Percentiles rank a stretch among this genome's conserved stretches.
These are phyloP conservation scores for Hybognathus amarus DNA, from an alignment of 2,797 vertebrate species.

Conservation along the genomic window DNA sequence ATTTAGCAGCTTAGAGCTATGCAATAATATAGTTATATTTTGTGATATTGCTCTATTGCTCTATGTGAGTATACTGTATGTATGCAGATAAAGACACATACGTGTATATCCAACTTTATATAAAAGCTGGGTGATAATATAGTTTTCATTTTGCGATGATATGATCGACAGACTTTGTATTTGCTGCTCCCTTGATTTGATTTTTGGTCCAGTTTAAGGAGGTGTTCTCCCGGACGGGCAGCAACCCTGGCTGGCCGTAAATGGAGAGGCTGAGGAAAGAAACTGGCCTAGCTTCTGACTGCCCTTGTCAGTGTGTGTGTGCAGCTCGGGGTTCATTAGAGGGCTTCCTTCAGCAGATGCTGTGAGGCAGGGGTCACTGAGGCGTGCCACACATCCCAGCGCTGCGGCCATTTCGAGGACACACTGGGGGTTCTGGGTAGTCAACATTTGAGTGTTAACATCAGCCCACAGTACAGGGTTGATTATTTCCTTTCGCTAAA, in stretches of 20 bases:
- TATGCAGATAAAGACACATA: neutral
- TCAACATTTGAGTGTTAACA: slow-evolving; percentile 14
- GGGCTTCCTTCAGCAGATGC: slow-evolving; percentile 75
- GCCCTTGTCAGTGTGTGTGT: slow-evolving; percentile 70
- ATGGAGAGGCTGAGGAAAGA: slow-evolving; percentile 59
- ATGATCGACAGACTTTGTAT: neutral
- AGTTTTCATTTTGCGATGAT: neutral
- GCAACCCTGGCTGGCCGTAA: slow-evolving; percentile 28
- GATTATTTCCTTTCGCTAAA: slow-evolving; percentile 11
- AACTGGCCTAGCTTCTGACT: slow-evolving; percentile 75
- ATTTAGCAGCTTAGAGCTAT: no score
- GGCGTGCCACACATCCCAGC: slow-evolving; percentile 57
- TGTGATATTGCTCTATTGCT: no score
- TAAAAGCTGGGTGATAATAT: neutral
- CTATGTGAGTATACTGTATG: no score
- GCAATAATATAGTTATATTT: no score
- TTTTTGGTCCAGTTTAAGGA: slow-evolving; percentile 12
- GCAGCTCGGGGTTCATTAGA: slow-evolving; percentile 78
- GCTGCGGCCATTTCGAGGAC: slow-evolving; percentile 6
- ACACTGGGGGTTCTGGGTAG: slow-evolving; percentile 19
- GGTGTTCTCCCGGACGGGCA: neutral
- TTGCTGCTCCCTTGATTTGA: neutral
- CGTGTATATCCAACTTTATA: neutral
- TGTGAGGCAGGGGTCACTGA: slow-evolving; percentile 72
- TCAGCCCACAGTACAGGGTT: slow-evolving; percentile 13